These are phyloP conservation scores for Chelmon rostratus DNA, from an alignment of 2,797 vertebrate genomes.

Conservation along the genomic window DNA sequence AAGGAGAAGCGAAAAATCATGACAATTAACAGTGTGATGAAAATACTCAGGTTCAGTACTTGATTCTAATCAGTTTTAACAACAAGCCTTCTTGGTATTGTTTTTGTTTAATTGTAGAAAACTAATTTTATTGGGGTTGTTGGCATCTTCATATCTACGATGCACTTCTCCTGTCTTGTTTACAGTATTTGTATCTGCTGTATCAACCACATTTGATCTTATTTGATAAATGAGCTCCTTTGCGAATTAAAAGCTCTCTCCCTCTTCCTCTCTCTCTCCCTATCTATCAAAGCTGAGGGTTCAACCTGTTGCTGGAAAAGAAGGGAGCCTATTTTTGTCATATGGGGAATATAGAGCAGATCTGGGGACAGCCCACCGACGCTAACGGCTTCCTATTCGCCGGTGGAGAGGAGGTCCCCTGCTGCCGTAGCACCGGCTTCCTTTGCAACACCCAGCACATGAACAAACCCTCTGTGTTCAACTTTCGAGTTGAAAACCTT, in stretches of 20 bases:
- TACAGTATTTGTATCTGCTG: background rate
- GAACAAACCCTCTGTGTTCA: constrained; percentile 61
- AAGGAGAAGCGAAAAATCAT: constrained; percentile 7
- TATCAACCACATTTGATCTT: background rate
- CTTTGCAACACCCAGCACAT: constrained; percentile 32
- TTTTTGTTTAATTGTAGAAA: constrained; percentile 33
- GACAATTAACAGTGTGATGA: background rate
- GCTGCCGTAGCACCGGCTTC: constrained; percentile 16
- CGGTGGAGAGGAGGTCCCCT: constrained; percentile 42
- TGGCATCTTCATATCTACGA: background rate
- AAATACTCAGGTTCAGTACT: constrained; percentile 20
- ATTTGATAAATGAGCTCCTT: background rate
- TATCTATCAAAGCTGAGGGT: background rate
- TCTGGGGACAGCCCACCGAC: constrained; percentile 22
- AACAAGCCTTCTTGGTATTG: constrained; percentile 22
- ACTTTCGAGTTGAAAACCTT: constrained; percentile 30
- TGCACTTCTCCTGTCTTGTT: background rate
- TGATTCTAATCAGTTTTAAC: constrained; percentile 20
- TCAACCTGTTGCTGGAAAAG: constrained; percentile 29
- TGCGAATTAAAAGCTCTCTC: background rate
- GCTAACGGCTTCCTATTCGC: constrained; percentile 56
- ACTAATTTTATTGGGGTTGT: constrained; percentile 36
- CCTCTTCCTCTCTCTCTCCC: background rate
- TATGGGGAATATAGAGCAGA: background rate
- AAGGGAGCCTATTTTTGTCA: constrained; percentile 45